These are phyloP conservation scores for Lobophora halterata DNA, from an alignment of 2,888 invertebrate genomes.

Conservation along the genomic window DNA sequence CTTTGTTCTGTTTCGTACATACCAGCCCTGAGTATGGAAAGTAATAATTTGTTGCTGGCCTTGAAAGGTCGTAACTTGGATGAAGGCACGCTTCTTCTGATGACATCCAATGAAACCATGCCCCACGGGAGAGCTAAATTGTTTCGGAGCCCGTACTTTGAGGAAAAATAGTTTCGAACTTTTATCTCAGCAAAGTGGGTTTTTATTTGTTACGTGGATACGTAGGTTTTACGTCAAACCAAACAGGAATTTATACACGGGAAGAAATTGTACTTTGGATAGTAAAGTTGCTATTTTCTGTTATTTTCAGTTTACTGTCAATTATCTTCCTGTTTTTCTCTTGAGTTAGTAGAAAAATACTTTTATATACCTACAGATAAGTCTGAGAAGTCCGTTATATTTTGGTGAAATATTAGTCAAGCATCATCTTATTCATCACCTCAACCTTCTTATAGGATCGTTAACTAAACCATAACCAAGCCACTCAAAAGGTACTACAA, in stretches of 20 bases:
- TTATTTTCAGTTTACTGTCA: slow-evolving; percentile 2
- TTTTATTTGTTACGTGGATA: slow-evolving; percentile 28
- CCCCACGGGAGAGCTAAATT: slow-evolving; percentile 29
- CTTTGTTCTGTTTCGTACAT: too few species aligned
- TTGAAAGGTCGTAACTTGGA: too few species aligned
- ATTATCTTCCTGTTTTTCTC: slow-evolving; percentile 3
- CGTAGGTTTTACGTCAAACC: slow-evolving; percentile 19
- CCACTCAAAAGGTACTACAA: too few species aligned
- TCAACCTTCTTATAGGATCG: too few species aligned
- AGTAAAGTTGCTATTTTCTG: slow-evolving; percentile 16
- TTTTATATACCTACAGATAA: too few species aligned
- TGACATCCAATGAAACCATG: slow-evolving; percentile 24
- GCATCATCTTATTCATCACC: too few species aligned
- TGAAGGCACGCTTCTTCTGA: slow-evolving; percentile 12
- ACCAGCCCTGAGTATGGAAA: too few species aligned
- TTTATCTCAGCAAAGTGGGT: slow-evolving; percentile 30
- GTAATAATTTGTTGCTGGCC: too few species aligned
- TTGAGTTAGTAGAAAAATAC: slow-evolving; percentile 16
- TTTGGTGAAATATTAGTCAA: too few species aligned
- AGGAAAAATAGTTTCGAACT: slow-evolving; percentile 30
- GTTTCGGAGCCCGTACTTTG: slow-evolving; percentile 22
- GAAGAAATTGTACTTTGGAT: slow-evolving; percentile 1
- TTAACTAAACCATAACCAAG: too few species aligned
- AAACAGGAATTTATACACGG: slow-evolving; percentile 14
- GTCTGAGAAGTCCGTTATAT: too few species aligned